Conservation (phyloP, 1,140 invertebrate genomes). For the Vanessa tameamea region DNA sequence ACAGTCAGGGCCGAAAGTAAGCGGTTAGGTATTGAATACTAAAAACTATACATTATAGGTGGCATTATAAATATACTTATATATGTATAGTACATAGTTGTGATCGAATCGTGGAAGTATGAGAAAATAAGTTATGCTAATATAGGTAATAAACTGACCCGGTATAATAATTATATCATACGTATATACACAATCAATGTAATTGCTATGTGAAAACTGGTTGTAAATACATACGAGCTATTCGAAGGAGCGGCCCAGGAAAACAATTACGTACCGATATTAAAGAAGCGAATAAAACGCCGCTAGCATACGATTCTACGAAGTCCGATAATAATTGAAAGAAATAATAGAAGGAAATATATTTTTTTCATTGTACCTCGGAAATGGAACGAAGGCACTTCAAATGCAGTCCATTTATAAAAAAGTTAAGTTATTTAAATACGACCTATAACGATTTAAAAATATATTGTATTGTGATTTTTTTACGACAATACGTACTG, state of each 20-base stretch:
- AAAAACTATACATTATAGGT: background rate
- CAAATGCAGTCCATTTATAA: background rate
- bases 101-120: slow-evolving; percentile 6
- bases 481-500: no score
- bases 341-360: slow-evolving; percentile 21
- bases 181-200: slow-evolving; percentile 20
- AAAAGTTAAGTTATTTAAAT: background rate
- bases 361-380: slow-evolving; percentile 21
- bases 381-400: slow-evolving; percentile 3
- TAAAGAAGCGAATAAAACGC: slow-evolving; percentile 20
- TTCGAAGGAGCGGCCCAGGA: slow-evolving; percentile 19
- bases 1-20: background rate
- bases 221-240: slow-evolving; percentile 15
- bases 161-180: slow-evolving; percentile 21
- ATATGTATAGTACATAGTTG: background rate
- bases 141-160: slow-evolving; percentile 24
- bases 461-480: background rate
- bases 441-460: background rate
- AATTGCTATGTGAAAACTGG: slow-evolving; percentile 18
- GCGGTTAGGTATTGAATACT: background rate
- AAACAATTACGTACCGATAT: slow-evolving; percentile 20
- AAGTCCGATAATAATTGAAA: slow-evolving; percentile 22
- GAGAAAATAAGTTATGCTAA: slow-evolving; percentile 21
- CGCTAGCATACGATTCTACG: slow-evolving; percentile 18
- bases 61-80: background rate